Evolutionary conservation across 2,797 vertebrate genomes (phyloP), one percentile per base, ranked within the genome.

Genomic region (Amblyraja radiata): DNA sequence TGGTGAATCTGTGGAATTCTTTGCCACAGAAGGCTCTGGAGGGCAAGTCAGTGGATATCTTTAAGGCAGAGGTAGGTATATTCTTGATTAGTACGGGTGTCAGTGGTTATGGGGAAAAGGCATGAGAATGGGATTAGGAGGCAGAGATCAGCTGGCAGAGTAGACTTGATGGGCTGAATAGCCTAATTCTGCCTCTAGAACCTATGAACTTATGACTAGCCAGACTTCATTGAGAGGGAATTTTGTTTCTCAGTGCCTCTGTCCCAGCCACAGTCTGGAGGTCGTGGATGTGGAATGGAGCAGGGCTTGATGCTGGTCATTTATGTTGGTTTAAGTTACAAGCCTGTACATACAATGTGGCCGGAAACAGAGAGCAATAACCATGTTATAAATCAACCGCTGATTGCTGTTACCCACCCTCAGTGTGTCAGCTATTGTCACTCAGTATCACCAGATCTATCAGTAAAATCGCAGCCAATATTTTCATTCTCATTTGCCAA

Each of bases 301-400:
- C 61, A 88, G 84, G 16, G 28, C 58, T 32, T 88, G 84, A 68
- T 63, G 84, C 61, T 88, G 63, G n/a, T 10, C 36, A 61, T 88
- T 68, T 68, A 88, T 36, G 36, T 88, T 88, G 84, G 84, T 32
- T 63, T 65, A 16, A 68, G 9, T 88, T 63, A 36, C 36, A 65
- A 68, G 61, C 8, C 46, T 9, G 21, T 88, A 28, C 16, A 84
- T 32, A 65, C 84, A 21, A 2, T 88, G 63, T 36, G 54, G 84
- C 61, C 65, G 84, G 84, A 88, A 88, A 7, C 61, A 88, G n/a
- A 21, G 10, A 86, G 84, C n/a, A 65, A 88, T 65, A 32, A 88
- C 61, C 14, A 21, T 10, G 61, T n/a, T 10, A 88, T 88, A 88
- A 88, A 88, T 88, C 63, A 88, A 4, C 84, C 32, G 1, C 84